phyloP scores from a whole-genome alignment of 2,113 vertebrate genomes.

The Gallinago paraguaiae region DNA sequence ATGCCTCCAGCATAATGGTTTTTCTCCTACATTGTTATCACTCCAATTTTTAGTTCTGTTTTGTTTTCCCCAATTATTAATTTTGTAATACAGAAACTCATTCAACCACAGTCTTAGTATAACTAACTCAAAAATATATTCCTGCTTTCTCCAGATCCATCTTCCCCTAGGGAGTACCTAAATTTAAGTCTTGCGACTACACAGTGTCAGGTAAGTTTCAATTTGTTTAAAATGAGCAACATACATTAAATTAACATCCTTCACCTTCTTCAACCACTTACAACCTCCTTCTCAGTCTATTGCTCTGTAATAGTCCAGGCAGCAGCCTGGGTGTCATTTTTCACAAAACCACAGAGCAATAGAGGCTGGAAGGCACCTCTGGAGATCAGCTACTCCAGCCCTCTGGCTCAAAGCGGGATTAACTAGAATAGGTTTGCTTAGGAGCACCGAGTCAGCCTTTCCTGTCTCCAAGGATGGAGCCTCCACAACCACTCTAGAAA shows the following conservation, averaged over 20 bases:
- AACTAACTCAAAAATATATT: not conserved
- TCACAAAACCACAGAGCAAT: not conserved
- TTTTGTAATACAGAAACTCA: not conserved
- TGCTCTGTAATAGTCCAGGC: accelerated
- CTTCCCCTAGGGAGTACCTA: not conserved
- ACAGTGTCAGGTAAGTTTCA: not conserved
- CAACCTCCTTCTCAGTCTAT: not conserved
- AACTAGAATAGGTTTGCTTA: not conserved
- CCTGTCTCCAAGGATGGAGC: not conserved
- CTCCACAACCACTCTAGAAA: not conserved
- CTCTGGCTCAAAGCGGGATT: not conserved
- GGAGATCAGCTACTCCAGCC: not conserved
- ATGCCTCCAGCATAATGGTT: not conserved
- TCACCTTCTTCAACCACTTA: not conserved
- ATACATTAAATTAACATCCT: not conserved
- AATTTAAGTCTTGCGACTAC: not conserved
- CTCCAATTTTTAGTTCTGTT: not conserved
- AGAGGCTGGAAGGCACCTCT: not conserved
- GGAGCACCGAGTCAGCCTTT: not conserved
- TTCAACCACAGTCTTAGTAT: not conserved
- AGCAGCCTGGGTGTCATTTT: not conserved
- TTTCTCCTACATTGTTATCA: not conserved
- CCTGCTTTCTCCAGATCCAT: not conserved
- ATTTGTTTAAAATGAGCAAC: not conserved
- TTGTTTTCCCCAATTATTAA: not conserved